Evolutionary conservation across 2,888 invertebrate genomes (phyloP), one percentile per base, ranked within the genome.

Genomic region (Polyploca ridens): DNA sequence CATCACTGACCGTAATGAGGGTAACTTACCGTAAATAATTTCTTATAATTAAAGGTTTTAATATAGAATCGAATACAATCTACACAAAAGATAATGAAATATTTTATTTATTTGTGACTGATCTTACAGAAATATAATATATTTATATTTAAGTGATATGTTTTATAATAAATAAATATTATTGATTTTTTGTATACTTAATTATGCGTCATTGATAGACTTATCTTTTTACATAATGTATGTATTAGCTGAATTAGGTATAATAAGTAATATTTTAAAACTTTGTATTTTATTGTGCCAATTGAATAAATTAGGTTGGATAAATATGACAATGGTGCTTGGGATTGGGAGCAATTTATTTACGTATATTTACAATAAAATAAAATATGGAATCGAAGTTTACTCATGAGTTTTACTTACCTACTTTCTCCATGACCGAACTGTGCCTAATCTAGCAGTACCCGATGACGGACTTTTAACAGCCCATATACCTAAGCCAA

Each of bases 321-420:
- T 58, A 54, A 66, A 66, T 73, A 69, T 69, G 65, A 69, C 65
- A 65, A 75, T 71, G 85, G 85, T 85, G 84, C 80, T 54, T 54
- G 49, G 49, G 16, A 49, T 84, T 79, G 85, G 82, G 78, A 79
- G 75, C 72, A 79, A 71, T 66, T 67, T 70, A 70, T 44, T 65
- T 4, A 7, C 10, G 54, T 54, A 19, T 10, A n/a, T 49, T 7
- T 54, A 54, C 8, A 54, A 10, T 16, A 49, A 14, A 14, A 16
- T 49, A 49, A 49, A 49, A 49, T 5, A 49, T 49, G 5, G 8
- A 19, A 16, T 16, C 8, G 54, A 54, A 3, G n/a, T 49, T 16
- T 54, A 10, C n/a, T 54, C 8, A 54, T 49, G 4, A 54, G 7
- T 16, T 54, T 54, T 19, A 19, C 54, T n/a, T n/a, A n/a, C n/a